These are phyloP conservation scores for Chiloscyllium punctatum DNA, from an alignment of 2,797 vertebrate species.

Conservation along the genomic window DNA sequence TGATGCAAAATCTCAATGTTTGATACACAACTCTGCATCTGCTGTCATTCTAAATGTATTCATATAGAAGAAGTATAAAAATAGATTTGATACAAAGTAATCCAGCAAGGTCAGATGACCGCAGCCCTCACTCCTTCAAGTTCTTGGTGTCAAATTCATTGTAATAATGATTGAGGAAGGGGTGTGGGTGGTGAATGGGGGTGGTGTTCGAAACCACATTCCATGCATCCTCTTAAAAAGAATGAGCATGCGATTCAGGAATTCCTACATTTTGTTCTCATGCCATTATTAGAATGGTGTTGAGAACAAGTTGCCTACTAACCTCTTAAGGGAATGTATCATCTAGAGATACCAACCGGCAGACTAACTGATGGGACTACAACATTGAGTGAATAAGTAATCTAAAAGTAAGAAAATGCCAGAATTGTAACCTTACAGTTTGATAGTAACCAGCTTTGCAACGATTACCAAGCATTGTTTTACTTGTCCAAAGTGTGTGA, in stretches of 20 bases:
- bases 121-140: neutral
- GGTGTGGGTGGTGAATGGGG: neutral
- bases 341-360: neutral
- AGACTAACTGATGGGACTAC: neutral
- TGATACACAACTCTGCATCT: neutral
- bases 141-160: conserved; percentile 12
- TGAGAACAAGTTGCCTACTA: neutral
- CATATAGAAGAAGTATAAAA: neutral
- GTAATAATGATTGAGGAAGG: too few species aligned
- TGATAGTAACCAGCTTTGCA: neutral
- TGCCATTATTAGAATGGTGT: neutral
- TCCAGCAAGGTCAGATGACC: neutral
- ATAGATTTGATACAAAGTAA: neutral
- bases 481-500: neutral
- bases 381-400: neutral
- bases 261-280: too few species aligned
- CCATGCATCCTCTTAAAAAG: neutral
- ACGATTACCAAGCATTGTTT: neutral
- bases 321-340: neutral
- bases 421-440: neutral
- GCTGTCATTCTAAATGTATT: neutral
- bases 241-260: neutral
- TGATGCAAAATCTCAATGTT: neutral
- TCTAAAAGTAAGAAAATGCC: neutral
- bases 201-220: neutral